Conservation (phyloP, 64 coral and sea anemone genomes). For the Dendrophyllia cribrosa region DNA sequence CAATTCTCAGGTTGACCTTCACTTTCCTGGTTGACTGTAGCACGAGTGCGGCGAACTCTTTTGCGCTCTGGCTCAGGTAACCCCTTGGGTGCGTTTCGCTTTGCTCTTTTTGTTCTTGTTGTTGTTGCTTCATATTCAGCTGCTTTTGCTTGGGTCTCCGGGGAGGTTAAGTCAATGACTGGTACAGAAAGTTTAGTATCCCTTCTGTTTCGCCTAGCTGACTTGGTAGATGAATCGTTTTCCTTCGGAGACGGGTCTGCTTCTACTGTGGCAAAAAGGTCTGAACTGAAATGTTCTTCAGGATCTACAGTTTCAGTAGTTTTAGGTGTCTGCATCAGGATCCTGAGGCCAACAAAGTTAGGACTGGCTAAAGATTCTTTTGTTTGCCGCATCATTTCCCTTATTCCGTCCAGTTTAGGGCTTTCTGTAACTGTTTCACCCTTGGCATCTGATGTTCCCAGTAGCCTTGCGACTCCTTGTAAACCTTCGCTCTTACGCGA, state of each 20-base stretch:
- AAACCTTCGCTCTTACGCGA: conserved; percentile 28
- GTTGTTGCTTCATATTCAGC: neutral
- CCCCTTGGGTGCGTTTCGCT: conserved; percentile 29
- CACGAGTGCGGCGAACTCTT: neutral
- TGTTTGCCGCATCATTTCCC: neutral
- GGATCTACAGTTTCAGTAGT: conserved; percentile 23
- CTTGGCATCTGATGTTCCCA: conserved; percentile 13
- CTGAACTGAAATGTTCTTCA: conserved; percentile 41
- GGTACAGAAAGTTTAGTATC: neutral
- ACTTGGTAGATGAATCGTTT: neutral
- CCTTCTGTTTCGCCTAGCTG: neutral
- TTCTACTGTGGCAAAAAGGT: conserved; percentile 43
- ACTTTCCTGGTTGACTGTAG: neutral
- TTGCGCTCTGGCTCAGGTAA: conserved; percentile 16
- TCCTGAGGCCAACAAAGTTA: conserved; percentile 27
- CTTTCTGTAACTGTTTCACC: neutral
- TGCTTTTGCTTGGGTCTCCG: neutral
- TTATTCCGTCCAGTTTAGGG: conserved; percentile 31
- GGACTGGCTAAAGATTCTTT: conserved; percentile 5
- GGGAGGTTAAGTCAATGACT: neutral
- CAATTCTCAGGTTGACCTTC: neutral
- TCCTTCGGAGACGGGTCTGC: neutral
- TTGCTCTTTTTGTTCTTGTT: conserved; percentile 13
- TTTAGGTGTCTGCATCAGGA: conserved; percentile 40
- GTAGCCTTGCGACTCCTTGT: conserved; percentile 37